Percentiles rank a stretch among this genome's conserved stretches.
Evolutionary conservation across 2,113 vertebrate species (phyloP).

Genomic region (Paratilapia polleni): DNA sequence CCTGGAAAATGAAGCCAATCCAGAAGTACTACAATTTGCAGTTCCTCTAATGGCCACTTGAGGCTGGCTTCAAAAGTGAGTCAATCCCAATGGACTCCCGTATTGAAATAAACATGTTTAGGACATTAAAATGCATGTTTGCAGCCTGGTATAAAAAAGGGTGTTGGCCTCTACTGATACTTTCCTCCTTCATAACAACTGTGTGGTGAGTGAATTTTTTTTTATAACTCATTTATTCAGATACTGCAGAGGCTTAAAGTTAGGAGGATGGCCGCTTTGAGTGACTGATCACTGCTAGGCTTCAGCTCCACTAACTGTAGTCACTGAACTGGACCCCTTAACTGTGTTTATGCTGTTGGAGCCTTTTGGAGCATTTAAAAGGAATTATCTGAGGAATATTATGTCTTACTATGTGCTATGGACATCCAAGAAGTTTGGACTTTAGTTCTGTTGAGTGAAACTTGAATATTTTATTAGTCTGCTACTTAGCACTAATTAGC

Average conservation of each 20-base stretch:
- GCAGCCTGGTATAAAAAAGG: too few species aligned
- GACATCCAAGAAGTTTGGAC: neutral
- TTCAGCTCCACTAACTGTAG: neutral
- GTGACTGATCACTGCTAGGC: neutral
- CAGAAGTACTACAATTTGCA: neutral
- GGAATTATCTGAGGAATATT: neutral
- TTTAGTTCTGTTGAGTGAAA: neutral
- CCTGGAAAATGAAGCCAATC: too few species aligned
- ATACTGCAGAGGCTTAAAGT: neutral
- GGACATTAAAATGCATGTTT: neutral
- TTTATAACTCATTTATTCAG: neutral
- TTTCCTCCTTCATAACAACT: neutral
- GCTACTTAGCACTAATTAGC: neutral
- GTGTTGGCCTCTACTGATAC: neutral
- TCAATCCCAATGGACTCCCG: neutral
- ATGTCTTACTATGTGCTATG: neutral
- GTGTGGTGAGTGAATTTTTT: neutral
- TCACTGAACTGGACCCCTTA: neutral
- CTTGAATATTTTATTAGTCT: rapidly evolving
- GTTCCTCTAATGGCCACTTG: neutral
- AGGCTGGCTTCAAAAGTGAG: neutral
- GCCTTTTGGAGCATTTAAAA: neutral
- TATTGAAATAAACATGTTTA: neutral
- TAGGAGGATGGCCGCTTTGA: neutral
- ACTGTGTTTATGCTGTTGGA: neutral